phyloP scores from a whole-genome alignment of 2,797 vertebrate genomes.

The Tenualosa thibaudeaui region DNA sequence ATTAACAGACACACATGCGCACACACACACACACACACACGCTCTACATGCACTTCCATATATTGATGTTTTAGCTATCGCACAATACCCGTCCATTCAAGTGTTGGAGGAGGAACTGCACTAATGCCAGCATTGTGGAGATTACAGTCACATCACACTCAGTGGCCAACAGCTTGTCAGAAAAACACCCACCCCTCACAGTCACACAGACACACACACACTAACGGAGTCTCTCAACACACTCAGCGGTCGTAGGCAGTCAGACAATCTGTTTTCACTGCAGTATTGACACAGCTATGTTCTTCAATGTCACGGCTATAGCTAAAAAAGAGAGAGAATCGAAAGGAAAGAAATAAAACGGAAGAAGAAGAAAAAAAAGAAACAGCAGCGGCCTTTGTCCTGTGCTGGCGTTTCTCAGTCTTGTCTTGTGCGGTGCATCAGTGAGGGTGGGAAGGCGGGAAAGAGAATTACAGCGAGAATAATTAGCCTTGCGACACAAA shows the following conservation, averaged over 20 bases:
- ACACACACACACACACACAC: not conserved
- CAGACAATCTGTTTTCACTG: conserved; percentile 36
- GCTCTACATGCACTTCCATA: not conserved
- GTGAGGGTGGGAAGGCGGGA: conserved; percentile 65
- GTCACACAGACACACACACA: not conserved
- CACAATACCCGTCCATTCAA: not conserved
- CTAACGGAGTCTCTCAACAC: not conserved
- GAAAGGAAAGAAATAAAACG: not conserved
- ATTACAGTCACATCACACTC: not conserved
- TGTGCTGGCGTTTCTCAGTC: conserved; percentile 6
- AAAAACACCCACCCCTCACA: not conserved
- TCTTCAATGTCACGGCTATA: conserved; percentile 6
- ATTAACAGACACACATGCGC: not conserved
- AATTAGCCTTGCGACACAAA: conserved; percentile 75
- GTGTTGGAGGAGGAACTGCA: not conserved
- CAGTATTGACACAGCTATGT: conserved; percentile 27
- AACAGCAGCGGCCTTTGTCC: not conserved
- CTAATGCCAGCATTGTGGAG: not conserved
- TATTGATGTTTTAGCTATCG: not conserved
- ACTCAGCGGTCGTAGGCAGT: conserved; percentile 25
- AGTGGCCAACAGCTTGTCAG: conserved; percentile 26
- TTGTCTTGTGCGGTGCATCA: conserved; percentile 48
- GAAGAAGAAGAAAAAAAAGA: not conserved
- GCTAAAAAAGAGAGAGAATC: not conserved
- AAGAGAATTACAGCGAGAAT: conserved; percentile 66